Percentiles rank a stretch among this genome's conserved stretches.
These are phyloP conservation scores for Melieria picta DNA, from an alignment of 2,888 invertebrate genomes.

Conservation along the genomic window DNA sequence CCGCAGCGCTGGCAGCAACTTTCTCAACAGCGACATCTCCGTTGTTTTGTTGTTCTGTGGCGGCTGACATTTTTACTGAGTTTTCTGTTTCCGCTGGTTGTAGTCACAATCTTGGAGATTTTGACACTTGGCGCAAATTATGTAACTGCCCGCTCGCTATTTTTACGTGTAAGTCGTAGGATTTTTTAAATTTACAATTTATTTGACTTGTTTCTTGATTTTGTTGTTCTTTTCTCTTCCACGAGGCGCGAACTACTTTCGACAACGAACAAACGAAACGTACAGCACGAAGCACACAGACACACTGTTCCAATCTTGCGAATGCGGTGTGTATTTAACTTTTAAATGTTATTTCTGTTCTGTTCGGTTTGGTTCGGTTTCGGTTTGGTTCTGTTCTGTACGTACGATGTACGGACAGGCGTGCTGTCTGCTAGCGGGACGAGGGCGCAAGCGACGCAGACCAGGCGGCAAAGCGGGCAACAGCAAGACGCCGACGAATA, in stretches of 20 bases:
- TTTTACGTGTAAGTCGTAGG: conserved; percentile 44
- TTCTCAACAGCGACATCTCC: conserved; percentile 80
- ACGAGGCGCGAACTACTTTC: conserved; percentile 28
- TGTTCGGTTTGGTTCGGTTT: conserved; percentile 17
- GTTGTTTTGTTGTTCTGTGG: conserved; percentile 77
- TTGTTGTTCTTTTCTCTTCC: conserved; percentile 16
- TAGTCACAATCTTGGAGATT: conserved; percentile 22
- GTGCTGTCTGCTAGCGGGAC: conserved; percentile 19
- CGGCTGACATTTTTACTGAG: conserved; percentile 73
- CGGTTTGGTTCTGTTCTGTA: conserved; percentile 16
- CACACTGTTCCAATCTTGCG: conserved; percentile 56
- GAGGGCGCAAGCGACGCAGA: conserved; percentile 21
- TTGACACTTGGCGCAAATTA: conserved; percentile 47
- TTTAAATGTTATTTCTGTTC: conserved; percentile 42
- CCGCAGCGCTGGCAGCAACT: conserved; percentile 68
- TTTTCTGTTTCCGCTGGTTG: conserved; percentile 38
- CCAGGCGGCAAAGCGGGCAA: too few relatives aligned
- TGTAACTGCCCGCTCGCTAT: conserved; percentile 51
- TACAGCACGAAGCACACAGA: conserved; percentile 61
- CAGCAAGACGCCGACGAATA: conserved; percentile 14
- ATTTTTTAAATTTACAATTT: conserved; percentile 46
- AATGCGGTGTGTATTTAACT: conserved; percentile 58
- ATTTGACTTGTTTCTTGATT: conserved; percentile 22
- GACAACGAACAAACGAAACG: conserved; percentile 47
- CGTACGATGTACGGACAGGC: conserved; percentile 25